These are phyloP conservation scores for Elmis aenea DNA, from an alignment of 2,888 invertebrate genomes.

Conservation along the genomic window DNA sequence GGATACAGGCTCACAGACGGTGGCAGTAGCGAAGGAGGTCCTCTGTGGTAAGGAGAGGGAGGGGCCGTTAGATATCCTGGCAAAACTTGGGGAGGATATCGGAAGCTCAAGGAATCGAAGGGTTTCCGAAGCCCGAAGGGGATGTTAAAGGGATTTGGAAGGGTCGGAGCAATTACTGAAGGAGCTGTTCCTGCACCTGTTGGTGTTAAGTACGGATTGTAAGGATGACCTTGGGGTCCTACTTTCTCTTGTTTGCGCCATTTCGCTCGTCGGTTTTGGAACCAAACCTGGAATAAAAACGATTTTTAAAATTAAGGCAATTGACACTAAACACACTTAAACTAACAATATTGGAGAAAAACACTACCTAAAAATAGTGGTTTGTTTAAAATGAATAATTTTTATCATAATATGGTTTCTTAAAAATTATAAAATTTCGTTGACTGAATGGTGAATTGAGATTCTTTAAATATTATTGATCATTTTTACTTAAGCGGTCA, in stretches of 20 bases:
- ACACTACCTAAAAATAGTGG: too few relatives aligned
- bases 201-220: conserved; percentile 75
- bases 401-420: too few relatives aligned
- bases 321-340: not conserved
- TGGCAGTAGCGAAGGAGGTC: conserved; percentile 60
- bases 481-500: too few relatives aligned
- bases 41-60: conserved; percentile 52
- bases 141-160: conserved; percentile 79
- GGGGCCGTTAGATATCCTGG: conserved; percentile 55
- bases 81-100: conserved; percentile 60
- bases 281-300: conserved; percentile 75
- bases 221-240: conserved; percentile 84
- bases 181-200: conserved; percentile 58
- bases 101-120: conserved; percentile 69
- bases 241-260: conserved; percentile 93
- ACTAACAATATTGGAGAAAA: too few relatives aligned
- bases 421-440: too few relatives aligned
- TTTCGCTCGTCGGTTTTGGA: conserved; percentile 87
- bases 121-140: conserved; percentile 72
- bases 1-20: conserved; percentile 58
- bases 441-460: too few relatives aligned
- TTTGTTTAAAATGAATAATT: too few relatives aligned
- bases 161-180: conserved; percentile 66
- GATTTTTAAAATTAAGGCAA: not conserved
- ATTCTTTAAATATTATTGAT: too few relatives aligned